A percentile compares a stretch with the other conserved stretches of the same genome.
phyloP scores from a whole-genome alignment of 2,113 vertebrate genomes.

The Zingel zingel region DNA sequence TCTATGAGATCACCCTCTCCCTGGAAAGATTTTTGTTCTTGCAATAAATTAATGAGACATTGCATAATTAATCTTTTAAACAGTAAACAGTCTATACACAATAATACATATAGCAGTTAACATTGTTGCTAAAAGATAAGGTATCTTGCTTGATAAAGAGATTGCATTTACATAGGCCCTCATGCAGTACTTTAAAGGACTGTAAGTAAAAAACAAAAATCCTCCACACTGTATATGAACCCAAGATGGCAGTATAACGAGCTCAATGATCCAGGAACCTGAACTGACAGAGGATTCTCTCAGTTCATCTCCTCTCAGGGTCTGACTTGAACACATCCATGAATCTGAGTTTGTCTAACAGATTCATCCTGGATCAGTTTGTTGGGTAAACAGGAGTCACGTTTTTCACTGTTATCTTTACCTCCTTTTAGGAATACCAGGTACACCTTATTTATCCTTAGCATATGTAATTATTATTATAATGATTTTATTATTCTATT shows the following conservation, averaged over 20 bases:
- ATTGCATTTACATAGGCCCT: neutral
- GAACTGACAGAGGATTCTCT: constrained; percentile 11
- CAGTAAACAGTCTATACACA: neutral
- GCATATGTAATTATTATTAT: neutral
- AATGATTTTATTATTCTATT: neutral
- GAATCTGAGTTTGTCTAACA: neutral
- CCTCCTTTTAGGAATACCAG: neutral
- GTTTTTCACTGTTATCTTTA: neutral
- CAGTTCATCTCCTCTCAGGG: constrained; percentile 4
- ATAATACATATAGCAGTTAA: neutral
- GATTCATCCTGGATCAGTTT: neutral
- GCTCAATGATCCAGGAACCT: constrained; percentile 25
- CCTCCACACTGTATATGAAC: constrained; percentile 32
- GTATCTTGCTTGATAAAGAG: no score
- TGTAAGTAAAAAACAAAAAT: neutral
- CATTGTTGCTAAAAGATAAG: neutral
- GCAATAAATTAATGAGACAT: neutral
- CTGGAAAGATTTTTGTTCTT: neutral
- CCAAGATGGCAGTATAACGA: constrained; percentile 59
- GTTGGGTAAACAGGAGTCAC: neutral
- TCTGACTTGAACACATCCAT: neutral
- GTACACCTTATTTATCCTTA: neutral
- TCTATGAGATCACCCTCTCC: neutral
- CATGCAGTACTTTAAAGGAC: neutral
- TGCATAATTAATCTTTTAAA: constrained; percentile 20